Evolutionary conservation across 2,888 invertebrate species (phyloP).

Genomic region (Andrena camellia): DNA sequence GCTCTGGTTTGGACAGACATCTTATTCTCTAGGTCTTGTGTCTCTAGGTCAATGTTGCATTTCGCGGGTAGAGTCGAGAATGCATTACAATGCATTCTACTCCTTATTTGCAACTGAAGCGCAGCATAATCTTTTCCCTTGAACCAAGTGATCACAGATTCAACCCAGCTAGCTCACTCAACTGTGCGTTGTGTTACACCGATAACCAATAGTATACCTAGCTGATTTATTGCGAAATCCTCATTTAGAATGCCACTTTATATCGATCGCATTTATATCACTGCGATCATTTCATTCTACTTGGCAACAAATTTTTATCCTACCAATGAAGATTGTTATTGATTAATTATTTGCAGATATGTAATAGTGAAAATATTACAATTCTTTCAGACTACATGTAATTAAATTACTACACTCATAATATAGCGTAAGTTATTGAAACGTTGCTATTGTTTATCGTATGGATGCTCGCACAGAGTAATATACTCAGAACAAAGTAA

Average conservation of each 20-base stretch:
- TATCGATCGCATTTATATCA: not conserved
- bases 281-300: not conserved
- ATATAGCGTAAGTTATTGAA: constrained; percentile 1
- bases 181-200: constrained; percentile 25
- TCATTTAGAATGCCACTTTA: not conserved
- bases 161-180: constrained; percentile 57
- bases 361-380: not conserved
- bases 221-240: constrained; percentile 25
- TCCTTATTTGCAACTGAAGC: too few relatives aligned
- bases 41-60: too few relatives aligned
- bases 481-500: too few relatives aligned
- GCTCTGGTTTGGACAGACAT: too few relatives aligned
- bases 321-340: not conserved
- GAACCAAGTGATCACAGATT: constrained; percentile 44
- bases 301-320: not conserved
- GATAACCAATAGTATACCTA: constrained; percentile 24
- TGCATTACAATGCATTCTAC: too few relatives aligned
- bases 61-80: too few relatives aligned
- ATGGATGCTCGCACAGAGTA: too few relatives aligned
- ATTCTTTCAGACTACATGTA: not conserved
- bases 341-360: not conserved
- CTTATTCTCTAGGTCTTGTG: too few relatives aligned
- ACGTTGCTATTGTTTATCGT: not conserved
- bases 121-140: constrained; percentile 73
- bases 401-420: constrained; percentile 15